These are phyloP conservation scores for Sialis lutaria DNA, from an alignment of 2,888 invertebrate genomes.

Conservation along the genomic window DNA sequence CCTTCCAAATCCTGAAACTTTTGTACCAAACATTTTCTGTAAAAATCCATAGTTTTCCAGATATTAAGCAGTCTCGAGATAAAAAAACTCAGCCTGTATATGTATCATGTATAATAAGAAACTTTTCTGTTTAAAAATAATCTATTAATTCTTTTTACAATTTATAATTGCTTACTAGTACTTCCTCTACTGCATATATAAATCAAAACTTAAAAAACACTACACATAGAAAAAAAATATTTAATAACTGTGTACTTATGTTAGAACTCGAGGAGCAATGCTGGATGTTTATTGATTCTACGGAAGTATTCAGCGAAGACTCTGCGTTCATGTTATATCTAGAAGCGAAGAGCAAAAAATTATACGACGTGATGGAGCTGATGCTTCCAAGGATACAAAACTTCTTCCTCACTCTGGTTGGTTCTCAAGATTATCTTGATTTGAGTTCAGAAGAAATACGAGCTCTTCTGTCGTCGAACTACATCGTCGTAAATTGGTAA, in stretches of 20 bases:
- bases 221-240: neutral
- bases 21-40: too few species aligned
- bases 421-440: conserved; percentile 54
- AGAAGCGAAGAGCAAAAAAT: conserved; percentile 30
- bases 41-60: too few species aligned
- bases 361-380: conserved; percentile 45
- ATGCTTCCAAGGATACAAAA: conserved; percentile 58
- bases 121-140: too few species aligned
- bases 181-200: too few species aligned
- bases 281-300: conserved; percentile 56
- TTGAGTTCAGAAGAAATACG: conserved; percentile 46
- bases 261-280: conserved; percentile 58
- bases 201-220: neutral
- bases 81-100: too few species aligned
- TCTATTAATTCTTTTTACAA: too few species aligned
- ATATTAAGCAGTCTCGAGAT: too few species aligned
- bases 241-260: neutral
- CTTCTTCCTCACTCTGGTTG: conserved; percentile 60
- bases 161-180: too few species aligned
- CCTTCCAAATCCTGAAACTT: too few species aligned
- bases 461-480: conserved; percentile 50
- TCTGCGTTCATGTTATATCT: conserved; percentile 49
- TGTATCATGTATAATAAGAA: too few species aligned
- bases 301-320: conserved; percentile 51
- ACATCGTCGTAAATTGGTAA: conserved; percentile 44